phyloP scores from a whole-genome alignment of 2,888 invertebrate species.

The Dexiosoma caninum region DNA sequence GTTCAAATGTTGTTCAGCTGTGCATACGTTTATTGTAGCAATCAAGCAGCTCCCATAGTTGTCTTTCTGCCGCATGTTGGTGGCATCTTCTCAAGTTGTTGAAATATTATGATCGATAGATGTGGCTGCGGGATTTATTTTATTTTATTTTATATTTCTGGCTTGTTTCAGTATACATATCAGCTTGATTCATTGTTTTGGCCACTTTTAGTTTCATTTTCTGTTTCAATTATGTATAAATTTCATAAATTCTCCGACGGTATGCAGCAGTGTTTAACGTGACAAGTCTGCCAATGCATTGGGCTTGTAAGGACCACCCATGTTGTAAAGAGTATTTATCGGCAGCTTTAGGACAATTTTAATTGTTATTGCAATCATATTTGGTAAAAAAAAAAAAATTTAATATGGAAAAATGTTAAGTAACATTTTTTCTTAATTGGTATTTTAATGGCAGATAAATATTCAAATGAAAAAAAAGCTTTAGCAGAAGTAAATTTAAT shows the following conservation, averaged over 20 bases:
- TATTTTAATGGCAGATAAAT: not conserved
- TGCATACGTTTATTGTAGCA: not conserved
- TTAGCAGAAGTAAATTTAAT: not conserved
- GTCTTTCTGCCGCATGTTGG: not conserved
- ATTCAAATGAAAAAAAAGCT: not conserved
- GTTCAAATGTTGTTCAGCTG: not conserved
- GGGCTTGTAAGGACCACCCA: slow-evolving; percentile 48
- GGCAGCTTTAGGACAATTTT: slow-evolving; percentile 29
- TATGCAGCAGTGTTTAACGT: slow-evolving; percentile 7
- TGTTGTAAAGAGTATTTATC: slow-evolving; percentile 20
- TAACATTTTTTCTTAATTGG: not conserved
- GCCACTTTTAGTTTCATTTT: not conserved
- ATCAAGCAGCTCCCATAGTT: slow-evolving; percentile 10
- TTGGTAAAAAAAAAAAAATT: not conserved
- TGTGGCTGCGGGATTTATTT: slow-evolving; percentile 15
- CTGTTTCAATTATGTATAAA: slow-evolving; percentile 47
- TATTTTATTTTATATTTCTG: not conserved
- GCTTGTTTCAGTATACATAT: too few species aligned
- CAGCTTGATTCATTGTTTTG: slow-evolving; percentile 16
- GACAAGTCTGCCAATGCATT: slow-evolving; percentile 21
- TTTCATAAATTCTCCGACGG: slow-evolving; percentile 7
- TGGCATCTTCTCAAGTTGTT: slow-evolving; percentile 19
- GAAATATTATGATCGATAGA: slow-evolving; percentile 55
- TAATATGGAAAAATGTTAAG: not conserved
- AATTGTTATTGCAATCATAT: slow-evolving; percentile 39